These are phyloP conservation scores for Trimorus sp. DNA, from an alignment of 2,888 invertebrate genomes.

Conservation along the genomic window DNA sequence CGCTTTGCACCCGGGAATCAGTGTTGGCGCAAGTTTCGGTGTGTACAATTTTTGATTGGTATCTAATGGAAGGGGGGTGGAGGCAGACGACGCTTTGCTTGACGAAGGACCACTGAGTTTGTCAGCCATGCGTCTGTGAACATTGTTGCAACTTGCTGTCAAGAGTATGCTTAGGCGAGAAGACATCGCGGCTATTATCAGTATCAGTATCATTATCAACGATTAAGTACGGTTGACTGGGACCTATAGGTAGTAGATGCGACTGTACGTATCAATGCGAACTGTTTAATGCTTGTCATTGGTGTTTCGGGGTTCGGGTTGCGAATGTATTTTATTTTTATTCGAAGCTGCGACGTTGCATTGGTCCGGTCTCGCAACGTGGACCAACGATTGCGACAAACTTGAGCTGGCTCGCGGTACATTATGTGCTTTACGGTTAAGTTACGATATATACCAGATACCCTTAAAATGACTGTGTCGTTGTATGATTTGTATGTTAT, in stretches of 20 bases:
- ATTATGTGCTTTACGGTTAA: constrained; percentile 65
- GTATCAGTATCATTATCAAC: constrained; percentile 28
- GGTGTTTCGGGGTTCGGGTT: neutral
- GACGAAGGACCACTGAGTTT: constrained; percentile 82
- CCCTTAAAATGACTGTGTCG: constrained; percentile 20
- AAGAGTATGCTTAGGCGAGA: constrained; percentile 67
- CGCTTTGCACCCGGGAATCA: constrained; percentile 18
- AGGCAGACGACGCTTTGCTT: constrained; percentile 82
- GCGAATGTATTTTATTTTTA: neutral
- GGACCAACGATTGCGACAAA: constrained; percentile 74
- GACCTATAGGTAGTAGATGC: constrained; percentile 25
- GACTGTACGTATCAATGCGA: constrained; percentile 29
- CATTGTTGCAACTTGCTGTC: constrained; percentile 78
- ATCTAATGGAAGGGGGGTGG: constrained; percentile 81
- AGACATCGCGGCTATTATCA: constrained; percentile 44
- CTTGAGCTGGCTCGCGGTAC: constrained; percentile 66
- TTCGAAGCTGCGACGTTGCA: constrained; percentile 40
- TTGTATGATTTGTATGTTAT: constrained; percentile 29
- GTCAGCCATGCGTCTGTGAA: constrained; percentile 82
- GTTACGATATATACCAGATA: constrained; percentile 45
- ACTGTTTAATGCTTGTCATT: constrained; percentile 14
- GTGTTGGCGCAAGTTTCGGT: constrained; percentile 55
- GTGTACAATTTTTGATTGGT: constrained; percentile 72
- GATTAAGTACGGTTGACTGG: constrained; percentile 23
- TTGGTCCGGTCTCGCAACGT: constrained; percentile 37